These are phyloP conservation scores for Morpho helenor DNA, from an alignment of 2,888 invertebrate species.

Conservation along the genomic window DNA sequence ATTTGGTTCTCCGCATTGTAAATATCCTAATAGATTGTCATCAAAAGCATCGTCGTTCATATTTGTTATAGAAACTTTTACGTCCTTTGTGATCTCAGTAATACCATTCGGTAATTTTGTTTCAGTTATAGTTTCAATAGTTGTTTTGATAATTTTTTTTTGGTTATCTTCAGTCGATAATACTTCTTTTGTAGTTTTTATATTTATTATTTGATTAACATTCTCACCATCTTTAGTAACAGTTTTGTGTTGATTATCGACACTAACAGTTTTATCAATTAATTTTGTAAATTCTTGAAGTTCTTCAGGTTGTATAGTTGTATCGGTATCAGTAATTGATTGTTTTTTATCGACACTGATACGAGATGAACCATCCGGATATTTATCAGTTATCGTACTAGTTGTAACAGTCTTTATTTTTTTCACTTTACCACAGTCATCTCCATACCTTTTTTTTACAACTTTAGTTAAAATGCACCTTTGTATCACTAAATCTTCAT, in stretches of 20 bases:
- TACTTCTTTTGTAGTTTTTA: constrained; percentile 62
- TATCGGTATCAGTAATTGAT: constrained; percentile 50
- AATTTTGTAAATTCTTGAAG: constrained; percentile 41
- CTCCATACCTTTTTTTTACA: constrained; percentile 48
- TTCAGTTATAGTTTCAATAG: constrained; percentile 58
- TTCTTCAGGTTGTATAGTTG: constrained; percentile 32
- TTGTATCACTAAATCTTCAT: constrained; percentile 41
- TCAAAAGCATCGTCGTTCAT: constrained; percentile 48
- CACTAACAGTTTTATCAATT: constrained; percentile 50
- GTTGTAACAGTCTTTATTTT: constrained; percentile 55
- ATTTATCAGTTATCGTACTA: constrained; percentile 56
- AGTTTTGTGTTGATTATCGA: constrained; percentile 50
- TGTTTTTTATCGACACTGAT: constrained; percentile 57
- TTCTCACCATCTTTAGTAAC: constrained; percentile 46
- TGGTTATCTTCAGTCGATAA: constrained; percentile 41
- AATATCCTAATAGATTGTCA: constrained; percentile 53
- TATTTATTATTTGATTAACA: constrained; percentile 56
- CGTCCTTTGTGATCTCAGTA: constrained; percentile 62
- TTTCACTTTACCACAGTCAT: constrained; percentile 36
- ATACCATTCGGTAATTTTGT: constrained; percentile 54
- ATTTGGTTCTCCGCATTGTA: constrained; percentile 46
- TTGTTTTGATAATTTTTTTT: constrained; percentile 59
- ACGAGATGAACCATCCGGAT: constrained; percentile 56
- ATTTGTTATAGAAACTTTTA: constrained; percentile 62
- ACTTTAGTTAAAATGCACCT: constrained; percentile 48